Percentiles rank a stretch among this genome's conserved stretches.
Conservation (phyloP, 2,113 vertebrate genomes). For the Neolamprologus brichardi region DNA sequence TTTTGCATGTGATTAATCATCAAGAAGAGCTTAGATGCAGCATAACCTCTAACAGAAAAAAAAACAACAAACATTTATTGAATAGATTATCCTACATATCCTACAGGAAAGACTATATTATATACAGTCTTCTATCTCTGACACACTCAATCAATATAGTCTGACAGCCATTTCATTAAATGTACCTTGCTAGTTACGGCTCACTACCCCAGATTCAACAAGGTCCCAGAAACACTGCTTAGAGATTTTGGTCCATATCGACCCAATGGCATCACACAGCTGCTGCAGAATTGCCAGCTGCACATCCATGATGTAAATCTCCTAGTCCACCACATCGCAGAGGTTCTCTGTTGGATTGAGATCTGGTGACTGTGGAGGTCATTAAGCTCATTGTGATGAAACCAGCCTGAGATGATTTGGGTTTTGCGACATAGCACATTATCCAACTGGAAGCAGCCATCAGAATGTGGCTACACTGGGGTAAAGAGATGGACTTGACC, state of each 20-base stretch:
- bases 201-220: neutral
- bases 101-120: neutral
- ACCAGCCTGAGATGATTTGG: neutral
- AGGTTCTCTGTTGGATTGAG: neutral
- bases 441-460: neutral
- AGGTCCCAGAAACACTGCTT: neutral
- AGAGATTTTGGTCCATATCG: neutral
- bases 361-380: neutral
- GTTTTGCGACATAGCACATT: neutral
- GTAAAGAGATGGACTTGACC: neutral
- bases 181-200: neutral
- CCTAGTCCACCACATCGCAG: neutral
- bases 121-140: neutral
- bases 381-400: neutral
- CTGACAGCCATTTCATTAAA: neutral
- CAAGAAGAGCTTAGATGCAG: neutral
- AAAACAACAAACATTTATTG: neutral
- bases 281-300: neutral
- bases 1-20: neutral
- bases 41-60: neutral
- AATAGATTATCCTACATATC: slow-evolving; percentile 12
- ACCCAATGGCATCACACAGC: neutral
- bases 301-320: neutral
- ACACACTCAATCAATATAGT: neutral
- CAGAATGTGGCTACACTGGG: neutral